These are phyloP conservation scores for Penaeus vannamei DNA, from an alignment of 1,140 invertebrate species.

Conservation along the genomic window DNA sequence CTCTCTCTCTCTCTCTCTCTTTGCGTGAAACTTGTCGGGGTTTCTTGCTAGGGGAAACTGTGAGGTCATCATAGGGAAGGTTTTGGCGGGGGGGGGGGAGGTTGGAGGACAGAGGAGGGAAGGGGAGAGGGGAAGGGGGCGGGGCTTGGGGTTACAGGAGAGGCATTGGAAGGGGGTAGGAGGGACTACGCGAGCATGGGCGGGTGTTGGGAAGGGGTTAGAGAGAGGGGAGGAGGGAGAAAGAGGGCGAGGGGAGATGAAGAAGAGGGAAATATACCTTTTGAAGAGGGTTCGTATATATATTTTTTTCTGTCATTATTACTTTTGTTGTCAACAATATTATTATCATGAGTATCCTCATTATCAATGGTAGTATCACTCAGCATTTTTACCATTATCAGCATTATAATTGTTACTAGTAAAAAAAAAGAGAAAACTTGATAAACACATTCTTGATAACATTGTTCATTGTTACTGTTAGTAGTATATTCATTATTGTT, in stretches of 20 bases:
- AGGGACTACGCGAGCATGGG: not conserved
- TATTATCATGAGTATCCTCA: not conserved
- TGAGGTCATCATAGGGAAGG: not conserved
- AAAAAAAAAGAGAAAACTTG: no score
- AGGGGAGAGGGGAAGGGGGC: not conserved
- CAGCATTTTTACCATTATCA: no score
- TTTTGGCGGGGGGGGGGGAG: not conserved
- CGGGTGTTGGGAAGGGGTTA: not conserved
- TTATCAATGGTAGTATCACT: not conserved
- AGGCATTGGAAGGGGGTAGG: not conserved
- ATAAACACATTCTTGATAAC: not conserved
- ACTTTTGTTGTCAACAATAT: not conserved
- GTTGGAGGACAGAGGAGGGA: not conserved
- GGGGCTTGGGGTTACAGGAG: not conserved
- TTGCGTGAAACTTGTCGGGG: no score
- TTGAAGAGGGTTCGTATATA: no score
- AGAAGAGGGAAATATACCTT: no score
- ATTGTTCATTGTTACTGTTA: not conserved
- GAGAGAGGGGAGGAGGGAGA: not conserved
- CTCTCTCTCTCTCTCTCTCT: constrained; percentile 8
- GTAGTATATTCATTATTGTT: not conserved
- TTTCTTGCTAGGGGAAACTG: not conserved
- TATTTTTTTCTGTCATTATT: no score
- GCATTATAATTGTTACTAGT: no score
- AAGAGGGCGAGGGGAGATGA: not conserved